Base-by-base conservation (phyloP, 2,888 invertebrate species). In the Lasioglossum figueresi region DNA sequence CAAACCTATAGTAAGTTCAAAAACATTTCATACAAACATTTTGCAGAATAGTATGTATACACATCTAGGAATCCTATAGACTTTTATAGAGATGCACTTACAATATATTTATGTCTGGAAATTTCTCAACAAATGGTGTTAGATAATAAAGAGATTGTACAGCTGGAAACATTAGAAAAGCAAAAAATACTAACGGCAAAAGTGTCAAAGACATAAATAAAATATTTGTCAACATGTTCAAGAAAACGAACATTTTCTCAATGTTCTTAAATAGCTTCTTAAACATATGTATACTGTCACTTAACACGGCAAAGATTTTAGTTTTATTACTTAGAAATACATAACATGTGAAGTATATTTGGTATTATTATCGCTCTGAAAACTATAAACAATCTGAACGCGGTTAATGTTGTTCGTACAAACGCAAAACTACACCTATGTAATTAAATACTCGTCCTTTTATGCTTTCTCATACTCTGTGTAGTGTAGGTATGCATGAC, bases 71-170 rank as follows among this genome's bases (percentile, higher is more conserved):
- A 70, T 2, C 23, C 12, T n/a, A 12, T 40, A 23, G 1, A 40
- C 37, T 40, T 40, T 40, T 66, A 23, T 40, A 40, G 1, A 40
- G 12, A 78, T 43, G 16, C 75, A 86, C 88, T 88, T 84, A 88
- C 84, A 48, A 48, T 34, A 34, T 37, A 45, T 37, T 80, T 34
- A 85, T 76, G 45, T 85, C 84, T 31, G 85, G 80, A 31, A 87
- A 79, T 63, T 92, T 93, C 75, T 92, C 89, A 84, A 93, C 93
- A 77, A 93, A 93, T 31, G 94, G 94, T 68, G 93, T 92, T 8
- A 95, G 91, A 70, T 91, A 90, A 86, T 94, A 94, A 40, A 95
- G 88, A 14, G 94, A 93, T 76, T 94, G 92, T 34, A 94, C 91
- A 37, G 88, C 91, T 6, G 94, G 94, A 71, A 93, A 90, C 12